Conservation (phyloP, 1,140 invertebrate genomes). For the Drosophila punjabiensis region DNA sequence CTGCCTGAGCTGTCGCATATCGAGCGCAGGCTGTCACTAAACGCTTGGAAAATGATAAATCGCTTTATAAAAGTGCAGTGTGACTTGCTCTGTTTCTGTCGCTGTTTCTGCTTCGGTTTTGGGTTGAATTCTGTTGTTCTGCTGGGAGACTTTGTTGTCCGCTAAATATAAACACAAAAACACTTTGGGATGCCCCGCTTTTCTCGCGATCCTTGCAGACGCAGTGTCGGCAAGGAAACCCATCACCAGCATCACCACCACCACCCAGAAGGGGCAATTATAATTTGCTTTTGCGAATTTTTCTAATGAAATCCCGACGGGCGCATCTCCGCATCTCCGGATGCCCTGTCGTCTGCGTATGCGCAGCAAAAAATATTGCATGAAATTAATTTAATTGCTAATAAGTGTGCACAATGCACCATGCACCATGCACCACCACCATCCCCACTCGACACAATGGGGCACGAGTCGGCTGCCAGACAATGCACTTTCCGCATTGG, state of each 20-base stretch:
- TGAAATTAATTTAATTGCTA: constrained; percentile 83
- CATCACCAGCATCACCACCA: constrained; percentile 13
- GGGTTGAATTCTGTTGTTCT: constrained; percentile 42
- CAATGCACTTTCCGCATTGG: constrained; percentile 56
- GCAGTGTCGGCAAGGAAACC: constrained; percentile 57
- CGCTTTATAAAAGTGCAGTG: constrained; percentile 84
- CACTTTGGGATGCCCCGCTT: constrained; percentile 19
- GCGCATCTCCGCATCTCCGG: constrained; percentile 47
- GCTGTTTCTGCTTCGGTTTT: neutral
- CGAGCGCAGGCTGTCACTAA: constrained; percentile 78
- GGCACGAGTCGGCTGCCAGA: constrained; percentile 16
- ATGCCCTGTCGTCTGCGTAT: constrained; percentile 79
- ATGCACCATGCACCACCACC: too few species aligned
- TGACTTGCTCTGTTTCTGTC: constrained; percentile 48
- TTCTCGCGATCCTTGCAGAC: constrained; percentile 71
- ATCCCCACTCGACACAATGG: neutral
- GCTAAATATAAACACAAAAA: constrained; percentile 30
- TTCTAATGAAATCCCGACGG: constrained; percentile 74
- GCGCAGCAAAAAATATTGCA: constrained; percentile 56
- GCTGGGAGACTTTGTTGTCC: constrained; percentile 30
- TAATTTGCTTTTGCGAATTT: constrained; percentile 65
- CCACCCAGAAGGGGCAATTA: constrained; percentile 77
- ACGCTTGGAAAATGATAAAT: constrained; percentile 82
- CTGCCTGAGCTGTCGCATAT: constrained; percentile 55
- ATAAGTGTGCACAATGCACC: constrained; percentile 57